Base-by-base conservation (phyloP, 2,888 invertebrate species). In the Oxyteleia sp. region DNA sequence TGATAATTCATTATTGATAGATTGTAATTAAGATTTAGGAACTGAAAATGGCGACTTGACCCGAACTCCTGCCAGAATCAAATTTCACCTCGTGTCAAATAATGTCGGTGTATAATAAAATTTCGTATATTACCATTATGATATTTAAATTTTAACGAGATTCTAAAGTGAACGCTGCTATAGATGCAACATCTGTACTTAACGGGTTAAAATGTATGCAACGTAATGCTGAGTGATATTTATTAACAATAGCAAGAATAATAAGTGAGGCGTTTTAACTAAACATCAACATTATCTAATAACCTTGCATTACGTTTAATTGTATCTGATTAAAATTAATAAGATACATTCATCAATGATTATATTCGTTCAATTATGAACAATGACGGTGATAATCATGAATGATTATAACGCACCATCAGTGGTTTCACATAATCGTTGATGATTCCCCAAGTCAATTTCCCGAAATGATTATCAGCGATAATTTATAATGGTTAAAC, bases 401-500 rank as follows among this genome's bases (percentile, higher is more conserved):
- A 66, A 76, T 76, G 49, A 76, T 76, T 68, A 68, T 51, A 68
- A 68, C 51, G 41, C 8, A 35, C 57, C 43, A 68, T 59, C 43
- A 35, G 51, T 51, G 68, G 57, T 51, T 76, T 59, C 51, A 32
- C 66, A 51, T 59, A 68, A 76, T 68, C 59, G 51, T 47, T 59
- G 59, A 47, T 49, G 57, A 63, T 64, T 74, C 32, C 76, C 35
- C 68, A 76, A 76, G 68, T 76, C 41, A 68, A 76, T 76, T 68
- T 66, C 51, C 20, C 59, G 41, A 2, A 59, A 68, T 61, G 59
- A 29, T 61, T 41, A 61, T 68, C 59, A 41, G 23, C 49, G 20
- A 23, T 61, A 18, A 76, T 59, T 66, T 20, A 43, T 51, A 68
- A 59, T 59, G 45, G 20, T 63, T 63, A 55, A 55, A 45, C 53